Evolutionary conservation across 2,113 vertebrate species (phyloP), one percentile per base, ranked within the genome.

Genomic region (Clarias macrocephalus): DNA sequence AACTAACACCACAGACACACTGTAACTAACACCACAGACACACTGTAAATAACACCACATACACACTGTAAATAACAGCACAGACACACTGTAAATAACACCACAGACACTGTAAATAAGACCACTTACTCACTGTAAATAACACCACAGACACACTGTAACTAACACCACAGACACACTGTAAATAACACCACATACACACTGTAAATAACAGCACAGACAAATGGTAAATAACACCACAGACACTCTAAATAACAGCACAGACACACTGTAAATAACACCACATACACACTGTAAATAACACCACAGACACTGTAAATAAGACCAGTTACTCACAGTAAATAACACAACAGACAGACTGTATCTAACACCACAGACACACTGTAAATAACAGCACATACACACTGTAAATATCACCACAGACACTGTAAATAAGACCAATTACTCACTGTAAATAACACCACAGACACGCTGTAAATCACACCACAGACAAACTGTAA

Each of bases 261-360:
- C 28, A 70, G 30, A 76, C 52, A 48, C 66, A 84, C 72, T 86
- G 79, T 25, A 3, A 18, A 28, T 13, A 62, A 19, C 37, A 25
- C 81, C n/a, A 54, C 12, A 76, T 23, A 16, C 65, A 23, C 85
- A 33, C 3, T 63, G 33, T 13, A 0, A 9, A 11, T 76, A 76
- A 52, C 52, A 21, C 19, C 23, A n/a, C 28, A 13, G 5, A 42
- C 42, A 63, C 75, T 77, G 33, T 10, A 2, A 3, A 21, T 52
- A 54, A 52, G 15, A 37, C 23, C 54, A 37, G 30, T 52, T 76
- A 57, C 59, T 65, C 68, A 76, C 57, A 18, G 48, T 56, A 23
- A 52, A 21, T 59, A 85, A 37, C 37, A 25, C 16, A 28, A 73
- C 65, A 87, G 13, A 81, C n/a, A n/a, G n/a, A n/a, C n/a, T n/a